Percentiles rank a stretch among this genome's conserved stretches.
Conservation (phyloP, 92 coral and sea anemone species). For the Heteractis magnifica region DNA sequence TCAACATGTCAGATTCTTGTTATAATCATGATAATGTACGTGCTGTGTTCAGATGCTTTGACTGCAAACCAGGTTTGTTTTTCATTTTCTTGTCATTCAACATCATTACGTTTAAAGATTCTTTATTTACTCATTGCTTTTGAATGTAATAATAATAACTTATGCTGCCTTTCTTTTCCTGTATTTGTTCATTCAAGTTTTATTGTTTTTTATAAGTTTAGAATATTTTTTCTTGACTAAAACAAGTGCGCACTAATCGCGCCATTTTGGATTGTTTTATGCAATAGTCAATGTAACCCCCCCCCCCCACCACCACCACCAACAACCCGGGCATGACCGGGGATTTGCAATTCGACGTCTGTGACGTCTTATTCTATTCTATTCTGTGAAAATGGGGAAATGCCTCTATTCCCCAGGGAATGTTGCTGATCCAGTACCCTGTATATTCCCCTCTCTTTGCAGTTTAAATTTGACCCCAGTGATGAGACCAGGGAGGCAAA, state of each 20-base stretch:
- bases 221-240: not conserved
- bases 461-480: too few species aligned
- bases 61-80: constrained; percentile 38
- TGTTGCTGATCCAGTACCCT: too few species aligned
- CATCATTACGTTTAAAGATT: not conserved
- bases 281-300: not conserved
- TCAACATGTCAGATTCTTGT: constrained; percentile 25
- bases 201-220: not conserved
- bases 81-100: not conserved
- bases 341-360: too few species aligned
- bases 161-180: not conserved
- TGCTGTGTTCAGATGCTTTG: constrained; percentile 28
- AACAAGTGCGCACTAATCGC: not conserved
- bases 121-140: not conserved
- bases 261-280: not conserved
- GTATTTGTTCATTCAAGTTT: not conserved
- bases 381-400: too few species aligned
- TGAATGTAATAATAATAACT: not conserved
- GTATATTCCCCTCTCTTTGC: too few species aligned
- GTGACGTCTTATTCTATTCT: too few species aligned
- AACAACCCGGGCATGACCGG: too few species aligned
- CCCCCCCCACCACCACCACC: not conserved
- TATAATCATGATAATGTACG: constrained; percentile 33
- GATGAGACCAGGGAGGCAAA: too few species aligned
- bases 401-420: too few species aligned